These are phyloP conservation scores for Aptenodytes patagonicus DNA, from an alignment of 2,113 vertebrate species.

Conservation along the genomic window DNA sequence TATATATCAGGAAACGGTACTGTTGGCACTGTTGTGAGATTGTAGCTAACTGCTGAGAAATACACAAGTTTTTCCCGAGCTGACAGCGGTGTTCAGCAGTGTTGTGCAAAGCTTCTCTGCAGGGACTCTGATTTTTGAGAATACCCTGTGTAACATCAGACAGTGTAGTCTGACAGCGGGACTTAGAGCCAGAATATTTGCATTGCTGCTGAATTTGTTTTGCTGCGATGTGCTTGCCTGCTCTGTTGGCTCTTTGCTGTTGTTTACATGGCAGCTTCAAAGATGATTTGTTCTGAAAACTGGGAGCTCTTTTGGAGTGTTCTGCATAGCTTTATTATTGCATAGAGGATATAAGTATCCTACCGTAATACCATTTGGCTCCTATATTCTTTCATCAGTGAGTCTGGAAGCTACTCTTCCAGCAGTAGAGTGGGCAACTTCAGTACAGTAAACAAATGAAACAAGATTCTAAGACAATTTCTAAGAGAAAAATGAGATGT, in stretches of 20 bases:
- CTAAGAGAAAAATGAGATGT: background rate
- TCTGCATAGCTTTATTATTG: background rate
- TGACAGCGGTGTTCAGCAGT: accelerated
- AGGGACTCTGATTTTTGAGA: background rate
- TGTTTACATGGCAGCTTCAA: accelerated
- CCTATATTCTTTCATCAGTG: accelerated
- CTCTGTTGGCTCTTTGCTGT: background rate
- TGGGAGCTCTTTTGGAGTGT: background rate
- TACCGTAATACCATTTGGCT: accelerated
- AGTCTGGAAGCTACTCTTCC: background rate
- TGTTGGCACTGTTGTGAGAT: background rate
- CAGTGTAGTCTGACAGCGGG: accelerated
- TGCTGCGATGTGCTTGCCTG: background rate
- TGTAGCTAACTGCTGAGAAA: background rate
- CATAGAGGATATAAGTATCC: accelerated
- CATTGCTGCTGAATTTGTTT: accelerated
- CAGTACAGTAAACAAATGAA: background rate
- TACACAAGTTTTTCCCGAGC: accelerated
- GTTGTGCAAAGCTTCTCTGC: background rate
- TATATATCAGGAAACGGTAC: background rate
- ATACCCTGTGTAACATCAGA: background rate
- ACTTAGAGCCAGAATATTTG: background rate
- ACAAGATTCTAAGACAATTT: background rate
- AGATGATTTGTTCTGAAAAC: background rate
- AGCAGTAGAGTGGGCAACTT: background rate